A percentile compares a stretch with the other conserved stretches of the same genome.
phyloP scores from a whole-genome alignment of 2,888 invertebrate genomes.

The Lydus trimaculatus region DNA sequence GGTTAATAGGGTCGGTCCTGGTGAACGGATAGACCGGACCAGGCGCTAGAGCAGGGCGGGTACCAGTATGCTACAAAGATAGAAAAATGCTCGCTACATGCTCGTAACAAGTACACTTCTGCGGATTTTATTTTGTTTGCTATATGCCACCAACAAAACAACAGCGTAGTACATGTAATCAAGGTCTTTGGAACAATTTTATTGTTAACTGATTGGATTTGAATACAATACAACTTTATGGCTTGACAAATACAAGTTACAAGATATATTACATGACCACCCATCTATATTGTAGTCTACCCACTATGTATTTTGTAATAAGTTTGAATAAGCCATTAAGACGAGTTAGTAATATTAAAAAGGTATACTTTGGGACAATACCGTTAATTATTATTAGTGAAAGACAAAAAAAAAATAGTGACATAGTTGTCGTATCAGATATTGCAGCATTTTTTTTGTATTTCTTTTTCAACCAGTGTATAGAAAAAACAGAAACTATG shows the following conservation, averaged over 20 bases:
- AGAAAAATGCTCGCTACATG: too few relatives aligned
- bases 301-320: conserved; percentile 24
- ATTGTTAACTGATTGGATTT: background rate
- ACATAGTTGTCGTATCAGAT: conserved; percentile 20
- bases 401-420: conserved; percentile 13
- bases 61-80: too few relatives aligned
- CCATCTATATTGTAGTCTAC: background rate
- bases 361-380: conserved; percentile 25
- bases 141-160: too few relatives aligned
- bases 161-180: too few relatives aligned
- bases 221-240: too few relatives aligned
- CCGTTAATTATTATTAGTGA: conserved; percentile 9
- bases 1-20: too few relatives aligned
- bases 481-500: background rate
- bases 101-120: too few relatives aligned
- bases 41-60: too few relatives aligned
- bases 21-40: too few relatives aligned
- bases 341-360: conserved; percentile 26
- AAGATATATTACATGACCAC: conserved; percentile 16
- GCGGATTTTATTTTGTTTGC: too few relatives aligned
- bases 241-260: conserved; percentile 20
- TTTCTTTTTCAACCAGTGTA: background rate
- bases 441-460: conserved; percentile 18
- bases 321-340: conserved; percentile 22
- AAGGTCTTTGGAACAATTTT: too few relatives aligned